Evolutionary conservation across 1,140 invertebrate species (phyloP), one percentile per base, ranked within the genome.

Genomic region (Bathynomus jamesi): DNA sequence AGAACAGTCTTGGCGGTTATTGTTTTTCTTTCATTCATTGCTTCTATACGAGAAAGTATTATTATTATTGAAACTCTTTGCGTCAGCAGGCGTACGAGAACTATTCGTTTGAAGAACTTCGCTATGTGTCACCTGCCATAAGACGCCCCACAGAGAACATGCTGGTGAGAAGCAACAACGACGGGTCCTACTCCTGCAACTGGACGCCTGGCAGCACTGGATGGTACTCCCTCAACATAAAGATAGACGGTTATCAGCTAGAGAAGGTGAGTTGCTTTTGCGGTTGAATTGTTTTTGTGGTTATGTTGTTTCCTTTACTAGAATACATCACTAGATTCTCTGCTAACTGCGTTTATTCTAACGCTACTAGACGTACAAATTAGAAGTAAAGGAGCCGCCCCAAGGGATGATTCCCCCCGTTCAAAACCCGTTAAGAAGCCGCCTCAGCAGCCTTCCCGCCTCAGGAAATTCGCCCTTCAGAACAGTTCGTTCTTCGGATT

Each of bases 41-140:
- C n/a, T n/a, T n/a, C n/a, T n/a, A n/a, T n/a, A n/a, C n/a, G n/a
- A n/a, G n/a, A n/a, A n/a, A n/a, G n/a, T n/a, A n/a, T n/a, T n/a
- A n/a, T n/a, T n/a, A n/a, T n/a, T n/a, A n/a, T n/a, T n/a, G n/a
- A n/a, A n/a, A n/a, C n/a, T n/a, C n/a, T n/a, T n/a, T n/a, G n/a
- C n/a, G n/a, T 76, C 81, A 79, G 24, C 80, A 92, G 87, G 86
- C 89, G 0, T 98, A 94, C 83, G 91, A 95, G 78, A 92, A 95
- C 80, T 97, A 95, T 79, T 97, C 95, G 0, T 97, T 98, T 83
- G 96, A 99, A 83, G 96, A 98, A 81, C 83, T 99, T 4, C 88
- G 96, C 29, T 90, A 89, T 75, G 89, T 89, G 40, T 91, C 90
- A 7, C 91, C 91, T 0, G 83, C 87, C 2, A 83, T 90, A 1